These are phyloP conservation scores for Chlamydotis undulata DNA, from an alignment of 2,113 vertebrate genomes.

Conservation along the genomic window DNA sequence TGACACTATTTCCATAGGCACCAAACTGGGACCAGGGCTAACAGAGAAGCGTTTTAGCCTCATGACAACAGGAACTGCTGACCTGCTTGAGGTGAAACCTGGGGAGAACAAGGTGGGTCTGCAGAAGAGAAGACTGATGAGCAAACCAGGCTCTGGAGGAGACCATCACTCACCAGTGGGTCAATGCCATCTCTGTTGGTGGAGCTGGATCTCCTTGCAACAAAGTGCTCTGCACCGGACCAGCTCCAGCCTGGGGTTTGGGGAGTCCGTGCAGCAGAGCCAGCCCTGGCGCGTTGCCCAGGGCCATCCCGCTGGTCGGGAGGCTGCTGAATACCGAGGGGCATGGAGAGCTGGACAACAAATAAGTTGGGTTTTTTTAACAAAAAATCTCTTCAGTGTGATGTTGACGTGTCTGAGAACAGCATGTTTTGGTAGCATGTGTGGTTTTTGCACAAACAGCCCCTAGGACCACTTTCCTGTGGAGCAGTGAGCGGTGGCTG, in stretches of 20 bases:
- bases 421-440: background rate
- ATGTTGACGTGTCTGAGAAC: background rate
- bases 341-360: background rate
- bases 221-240: background rate
- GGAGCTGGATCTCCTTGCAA: background rate
- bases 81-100: background rate
- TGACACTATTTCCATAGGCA: background rate
- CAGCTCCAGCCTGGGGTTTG: rapidly evolving
- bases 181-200: background rate
- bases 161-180: background rate
- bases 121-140: background rate
- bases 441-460: background rate
- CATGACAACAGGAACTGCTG: background rate
- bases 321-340: background rate
- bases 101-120: background rate
- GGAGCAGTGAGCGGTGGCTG: rapidly evolving
- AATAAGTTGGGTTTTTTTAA: background rate
- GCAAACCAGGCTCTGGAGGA: background rate
- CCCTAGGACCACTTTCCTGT: background rate
- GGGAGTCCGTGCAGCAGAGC: background rate
- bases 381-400: background rate
- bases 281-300: rapidly evolving
- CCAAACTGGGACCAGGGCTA: background rate
- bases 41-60: background rate
- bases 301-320: background rate